Conservation (phyloP, 2,888 invertebrate genomes). For the Scaptomyza flava region DNA sequence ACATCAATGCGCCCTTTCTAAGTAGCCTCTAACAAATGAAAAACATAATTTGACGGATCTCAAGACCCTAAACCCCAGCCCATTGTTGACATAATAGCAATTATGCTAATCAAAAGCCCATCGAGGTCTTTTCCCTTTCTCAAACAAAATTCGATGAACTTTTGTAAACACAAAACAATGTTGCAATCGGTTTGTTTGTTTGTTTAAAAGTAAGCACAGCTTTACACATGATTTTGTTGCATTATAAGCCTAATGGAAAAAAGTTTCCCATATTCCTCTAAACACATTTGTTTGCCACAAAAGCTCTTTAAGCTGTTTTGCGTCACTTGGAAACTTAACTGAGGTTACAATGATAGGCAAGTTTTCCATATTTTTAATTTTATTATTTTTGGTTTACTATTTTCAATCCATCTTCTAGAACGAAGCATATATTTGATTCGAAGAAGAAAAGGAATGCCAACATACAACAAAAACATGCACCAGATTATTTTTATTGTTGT, state of each 20-base stretch:
- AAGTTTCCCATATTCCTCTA: constrained; percentile 5
- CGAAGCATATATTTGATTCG: no score
- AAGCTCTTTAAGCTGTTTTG: constrained; percentile 16
- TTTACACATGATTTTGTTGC: constrained; percentile 43
- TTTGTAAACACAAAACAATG: constrained; percentile 26
- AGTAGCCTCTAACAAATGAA: constrained; percentile 7
- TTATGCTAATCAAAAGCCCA: constrained; percentile 67
- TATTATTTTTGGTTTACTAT: no score
- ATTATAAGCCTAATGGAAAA: constrained; percentile 19
- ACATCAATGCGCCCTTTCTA: constrained; percentile 42
- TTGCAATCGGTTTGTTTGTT: constrained; percentile 27
- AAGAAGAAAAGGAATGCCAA: no score
- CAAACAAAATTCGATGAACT: constrained; percentile 53
- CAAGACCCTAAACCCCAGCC: constrained; percentile 25
- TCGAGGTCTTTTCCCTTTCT: constrained; percentile 67
- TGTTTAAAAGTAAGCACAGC: not conserved
- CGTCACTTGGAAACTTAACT: constrained; percentile 30
- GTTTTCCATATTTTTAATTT: no score
- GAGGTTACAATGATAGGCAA: not conserved
- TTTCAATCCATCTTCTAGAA: no score
- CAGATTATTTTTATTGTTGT: not conserved
- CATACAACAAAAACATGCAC: not conserved
- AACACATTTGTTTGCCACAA: constrained; percentile 14
- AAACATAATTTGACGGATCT: constrained; percentile 11
- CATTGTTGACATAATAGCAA: constrained; percentile 63